Conservation (phyloP, 2,888 invertebrate species). For the Lasioglossum lativentre region DNA sequence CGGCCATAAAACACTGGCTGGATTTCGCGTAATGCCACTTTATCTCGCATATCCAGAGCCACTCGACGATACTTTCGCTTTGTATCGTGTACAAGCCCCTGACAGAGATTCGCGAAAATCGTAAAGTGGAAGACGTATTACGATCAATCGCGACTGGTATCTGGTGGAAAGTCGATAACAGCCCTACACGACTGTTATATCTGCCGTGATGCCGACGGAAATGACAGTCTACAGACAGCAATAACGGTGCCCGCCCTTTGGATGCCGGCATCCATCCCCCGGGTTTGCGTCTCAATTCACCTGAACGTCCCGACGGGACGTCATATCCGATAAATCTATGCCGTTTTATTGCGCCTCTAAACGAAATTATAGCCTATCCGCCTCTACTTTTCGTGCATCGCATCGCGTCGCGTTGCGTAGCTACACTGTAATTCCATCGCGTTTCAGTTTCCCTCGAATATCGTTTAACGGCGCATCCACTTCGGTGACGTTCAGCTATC, state of each 20-base stretch:
- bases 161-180: conserved; percentile 61
- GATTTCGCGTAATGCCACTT: conserved; percentile 10
- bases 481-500: neutral
- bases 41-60: conserved; percentile 5
- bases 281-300: conserved; percentile 33
- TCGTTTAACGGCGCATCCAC: neutral
- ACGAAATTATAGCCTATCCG: conserved; percentile 67
- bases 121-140: conserved; percentile 36
- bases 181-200: conserved; percentile 38
- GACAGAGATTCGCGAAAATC: conserved; percentile 26
- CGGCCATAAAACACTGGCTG: conserved; percentile 1
- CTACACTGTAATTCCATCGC: conserved; percentile 21
- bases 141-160: conserved; percentile 51
- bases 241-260: conserved; percentile 54
- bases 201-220: conserved; percentile 54
- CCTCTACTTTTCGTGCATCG: conserved; percentile 76
- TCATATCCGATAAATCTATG: conserved; percentile 40
- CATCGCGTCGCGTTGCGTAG: neutral
- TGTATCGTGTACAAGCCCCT: neutral
- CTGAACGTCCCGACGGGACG: conserved; percentile 37
- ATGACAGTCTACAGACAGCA: conserved; percentile 66
- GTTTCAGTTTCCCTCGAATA: neutral
- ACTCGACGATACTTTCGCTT: conserved; percentile 13
- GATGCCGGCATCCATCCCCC: conserved; percentile 11
- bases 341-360: conserved; percentile 40